Percentiles rank a stretch among this genome's conserved stretches.
Evolutionary conservation across 2,888 invertebrate species (phyloP).

Genomic region (Lordiphosa andalusiaca): DNA sequence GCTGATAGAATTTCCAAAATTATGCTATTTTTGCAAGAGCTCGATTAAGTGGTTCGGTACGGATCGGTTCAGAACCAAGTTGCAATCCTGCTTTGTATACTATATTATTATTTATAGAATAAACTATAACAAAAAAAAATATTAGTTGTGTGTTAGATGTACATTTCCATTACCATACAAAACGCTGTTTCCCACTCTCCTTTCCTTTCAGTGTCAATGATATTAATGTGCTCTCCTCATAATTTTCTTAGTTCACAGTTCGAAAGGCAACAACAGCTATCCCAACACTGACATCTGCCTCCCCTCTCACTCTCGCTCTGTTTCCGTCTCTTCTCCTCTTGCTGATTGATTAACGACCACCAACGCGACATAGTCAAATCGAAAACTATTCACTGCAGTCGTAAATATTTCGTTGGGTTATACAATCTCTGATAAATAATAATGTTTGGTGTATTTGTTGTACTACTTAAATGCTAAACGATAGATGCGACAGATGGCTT

Average conservation of each 20-base stretch:
- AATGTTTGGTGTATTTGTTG: slow-evolving; percentile 27
- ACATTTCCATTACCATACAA: too few species aligned
- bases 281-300: slow-evolving; percentile 21
- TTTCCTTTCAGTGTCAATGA: slow-evolving; percentile 43
- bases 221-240: slow-evolving; percentile 38
- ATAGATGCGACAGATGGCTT: slow-evolving; percentile 13
- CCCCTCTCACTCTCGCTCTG: not conserved
- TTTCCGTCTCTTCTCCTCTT: not conserved
- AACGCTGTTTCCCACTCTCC: not conserved
- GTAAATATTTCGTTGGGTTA: slow-evolving; percentile 56
- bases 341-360: slow-evolving; percentile 59
- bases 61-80: too few species aligned
- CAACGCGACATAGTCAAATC: not conserved
- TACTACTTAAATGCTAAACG: slow-evolving; percentile 19
- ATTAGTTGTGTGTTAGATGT: too few species aligned
- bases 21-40: too few species aligned
- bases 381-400: slow-evolving; percentile 24
- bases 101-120: too few species aligned
- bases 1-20: too few species aligned
- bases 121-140: too few species aligned
- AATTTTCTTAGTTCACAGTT: slow-evolving; percentile 3
- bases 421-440: slow-evolving; percentile 56
- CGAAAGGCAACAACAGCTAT: slow-evolving; percentile 2
- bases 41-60: too few species aligned
- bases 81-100: too few species aligned